phyloP scores from a whole-genome alignment of 2,797 vertebrate genomes.

The Acomys russatus region DNA sequence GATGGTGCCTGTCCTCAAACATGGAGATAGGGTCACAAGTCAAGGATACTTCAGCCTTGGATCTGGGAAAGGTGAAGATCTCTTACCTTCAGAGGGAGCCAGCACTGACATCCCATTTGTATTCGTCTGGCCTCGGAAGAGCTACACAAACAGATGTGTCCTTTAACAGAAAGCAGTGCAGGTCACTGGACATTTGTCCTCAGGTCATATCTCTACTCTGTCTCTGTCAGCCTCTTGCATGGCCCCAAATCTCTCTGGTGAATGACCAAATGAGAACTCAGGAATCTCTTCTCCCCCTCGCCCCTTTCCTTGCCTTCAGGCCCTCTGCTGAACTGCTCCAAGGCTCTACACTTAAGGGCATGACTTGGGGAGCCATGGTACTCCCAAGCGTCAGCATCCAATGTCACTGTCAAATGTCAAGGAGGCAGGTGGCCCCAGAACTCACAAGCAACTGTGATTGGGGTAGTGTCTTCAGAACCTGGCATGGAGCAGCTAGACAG shows the following conservation, averaged over 20 bases:
- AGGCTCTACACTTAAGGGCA: too few species aligned
- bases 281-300: not conserved
- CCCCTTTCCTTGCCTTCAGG: not conserved
- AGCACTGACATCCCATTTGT: rapidly evolving
- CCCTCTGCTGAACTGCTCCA: too few species aligned
- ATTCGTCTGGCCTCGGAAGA: not conserved
- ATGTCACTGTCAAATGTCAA: rapidly evolving
- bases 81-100: not conserved
- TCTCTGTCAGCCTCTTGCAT: too few species aligned
- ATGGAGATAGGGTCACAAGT: too few species aligned
- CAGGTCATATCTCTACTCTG: not conserved
- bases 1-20: too few species aligned
- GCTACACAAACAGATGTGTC: not conserved
- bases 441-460: not conserved
- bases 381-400: not conserved
- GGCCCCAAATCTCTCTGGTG: not conserved
- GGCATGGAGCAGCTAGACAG: not conserved
- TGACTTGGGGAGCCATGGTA: rapidly evolving
- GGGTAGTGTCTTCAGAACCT: not conserved
- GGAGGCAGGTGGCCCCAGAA: not conserved
- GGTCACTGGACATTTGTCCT: rapidly evolving
- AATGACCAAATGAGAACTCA: not conserved
- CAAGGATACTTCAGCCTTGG: not conserved
- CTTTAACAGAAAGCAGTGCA: rapidly evolving
- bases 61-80: not conserved